A percentile compares a stretch with the other conserved stretches of the same genome.
phyloP scores from a whole-genome alignment of 2,797 vertebrate species.

The Furcifer pardalis region DNA sequence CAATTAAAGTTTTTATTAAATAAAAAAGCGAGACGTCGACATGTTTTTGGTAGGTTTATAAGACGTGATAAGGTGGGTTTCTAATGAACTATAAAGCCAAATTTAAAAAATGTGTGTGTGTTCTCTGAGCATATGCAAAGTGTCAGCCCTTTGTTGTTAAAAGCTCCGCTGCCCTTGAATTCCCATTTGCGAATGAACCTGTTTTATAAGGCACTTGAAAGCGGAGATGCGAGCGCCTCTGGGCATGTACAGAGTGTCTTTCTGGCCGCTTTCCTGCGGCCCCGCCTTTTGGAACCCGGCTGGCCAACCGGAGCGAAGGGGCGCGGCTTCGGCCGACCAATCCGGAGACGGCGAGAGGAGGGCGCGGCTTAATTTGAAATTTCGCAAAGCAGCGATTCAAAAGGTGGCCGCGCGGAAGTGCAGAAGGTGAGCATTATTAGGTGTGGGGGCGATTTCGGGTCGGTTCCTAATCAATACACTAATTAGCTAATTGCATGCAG shows the following conservation, averaged over 20 bases:
- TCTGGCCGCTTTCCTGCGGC: no score
- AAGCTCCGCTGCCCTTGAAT: background rate
- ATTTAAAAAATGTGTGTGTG: no score
- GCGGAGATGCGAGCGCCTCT: background rate
- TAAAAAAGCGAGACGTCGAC: no score
- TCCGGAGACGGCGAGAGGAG: background rate
- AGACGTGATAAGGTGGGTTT: no score
- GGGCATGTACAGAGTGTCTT: background rate
- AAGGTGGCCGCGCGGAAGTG: background rate
- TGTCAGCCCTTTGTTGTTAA: background rate
- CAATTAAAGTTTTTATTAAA: no score
- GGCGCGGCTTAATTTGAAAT: conserved; percentile 24
- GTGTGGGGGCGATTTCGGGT: no score
- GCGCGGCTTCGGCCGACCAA: background rate
- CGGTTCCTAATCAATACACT: no score
- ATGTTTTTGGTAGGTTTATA: no score
- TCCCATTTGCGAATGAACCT: background rate
- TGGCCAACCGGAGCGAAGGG: background rate
- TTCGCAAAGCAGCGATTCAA: background rate
- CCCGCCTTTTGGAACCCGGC: no score
- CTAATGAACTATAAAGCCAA: no score
- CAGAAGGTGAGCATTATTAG: background rate
- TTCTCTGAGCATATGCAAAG: background rate
- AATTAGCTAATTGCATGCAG: no score
- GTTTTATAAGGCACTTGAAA: background rate